Conservation (phyloP, 2,113 vertebrate genomes). For the Leucopternis melanops region DNA sequence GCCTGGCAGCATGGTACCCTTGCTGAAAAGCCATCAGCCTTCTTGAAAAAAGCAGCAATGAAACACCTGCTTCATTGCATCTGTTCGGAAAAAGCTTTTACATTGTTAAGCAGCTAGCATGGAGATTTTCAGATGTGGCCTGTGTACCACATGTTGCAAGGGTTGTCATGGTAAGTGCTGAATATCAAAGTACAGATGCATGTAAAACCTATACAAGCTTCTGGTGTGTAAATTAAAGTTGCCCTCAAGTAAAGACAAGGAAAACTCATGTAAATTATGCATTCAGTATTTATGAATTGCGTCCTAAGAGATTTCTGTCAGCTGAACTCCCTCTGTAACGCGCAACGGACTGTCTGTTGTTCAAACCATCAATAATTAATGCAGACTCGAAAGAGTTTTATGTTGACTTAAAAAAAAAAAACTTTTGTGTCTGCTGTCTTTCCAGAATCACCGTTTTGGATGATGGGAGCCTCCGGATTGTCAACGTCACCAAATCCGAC, state of each 20-base stretch:
- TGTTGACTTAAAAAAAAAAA: background rate
- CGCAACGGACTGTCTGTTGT: background rate
- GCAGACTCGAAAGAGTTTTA: rapidly evolving
- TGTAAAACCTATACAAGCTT: background rate
- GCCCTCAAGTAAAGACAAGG: background rate
- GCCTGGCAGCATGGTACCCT: background rate
- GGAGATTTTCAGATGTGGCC: background rate
- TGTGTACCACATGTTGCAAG: background rate
- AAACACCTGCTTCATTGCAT: background rate
- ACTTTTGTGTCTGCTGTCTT: background rate
- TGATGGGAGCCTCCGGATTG: slow-evolving; percentile 88
- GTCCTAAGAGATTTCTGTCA: background rate
- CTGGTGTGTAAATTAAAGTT: background rate
- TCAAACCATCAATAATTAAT: background rate
- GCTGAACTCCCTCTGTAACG: background rate
- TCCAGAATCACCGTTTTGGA: slow-evolving; percentile 83
- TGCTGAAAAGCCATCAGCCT: background rate
- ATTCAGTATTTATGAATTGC: background rate
- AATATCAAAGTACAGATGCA: background rate
- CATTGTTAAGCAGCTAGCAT: background rate
- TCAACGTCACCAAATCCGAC: slow-evolving; percentile 86
- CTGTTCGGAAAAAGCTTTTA: background rate
- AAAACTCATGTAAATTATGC: background rate
- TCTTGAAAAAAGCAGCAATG: background rate
- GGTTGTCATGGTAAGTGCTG: background rate